Conservation (phyloP, 92 coral and sea anemone genomes). For the Nematostella vectensis region DNA sequence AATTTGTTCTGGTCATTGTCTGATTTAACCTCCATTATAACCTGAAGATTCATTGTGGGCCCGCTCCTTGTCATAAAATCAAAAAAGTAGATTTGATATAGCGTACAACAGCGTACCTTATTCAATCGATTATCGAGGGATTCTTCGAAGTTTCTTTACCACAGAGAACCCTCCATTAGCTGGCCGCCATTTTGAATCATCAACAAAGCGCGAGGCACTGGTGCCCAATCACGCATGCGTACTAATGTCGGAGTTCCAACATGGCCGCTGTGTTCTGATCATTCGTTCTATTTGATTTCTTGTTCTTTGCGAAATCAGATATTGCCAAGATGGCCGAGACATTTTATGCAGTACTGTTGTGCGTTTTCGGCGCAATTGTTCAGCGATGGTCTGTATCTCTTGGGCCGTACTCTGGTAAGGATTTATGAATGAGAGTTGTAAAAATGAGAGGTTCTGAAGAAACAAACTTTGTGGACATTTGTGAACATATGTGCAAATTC, state of each 20-base stretch:
- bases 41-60: too few species aligned
- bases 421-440: too few species aligned
- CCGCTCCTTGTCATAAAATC: too few species aligned
- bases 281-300: neutral
- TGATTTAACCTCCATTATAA: too few species aligned
- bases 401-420: conserved; percentile 83
- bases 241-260: neutral
- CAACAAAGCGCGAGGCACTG: neutral
- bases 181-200: neutral
- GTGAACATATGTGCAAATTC: too few species aligned
- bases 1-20: too few species aligned
- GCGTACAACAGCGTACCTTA: too few species aligned
- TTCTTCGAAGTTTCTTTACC: neutral
- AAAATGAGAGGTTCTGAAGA: too few species aligned
- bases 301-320: neutral
- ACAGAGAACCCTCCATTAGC: neutral
- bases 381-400: conserved; percentile 89
- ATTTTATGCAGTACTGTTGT: conserved; percentile 60
- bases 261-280: neutral
- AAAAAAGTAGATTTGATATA: too few species aligned
- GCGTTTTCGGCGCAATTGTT: conserved; percentile 51
- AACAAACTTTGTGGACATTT: neutral
- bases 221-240: neutral
- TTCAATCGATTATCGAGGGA: too few species aligned
- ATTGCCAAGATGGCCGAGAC: conserved; percentile 57